Evolutionary conservation across 2,888 invertebrate species (phyloP), one percentile per base, ranked within the genome.

Genomic region (Nasonia oneida): DNA sequence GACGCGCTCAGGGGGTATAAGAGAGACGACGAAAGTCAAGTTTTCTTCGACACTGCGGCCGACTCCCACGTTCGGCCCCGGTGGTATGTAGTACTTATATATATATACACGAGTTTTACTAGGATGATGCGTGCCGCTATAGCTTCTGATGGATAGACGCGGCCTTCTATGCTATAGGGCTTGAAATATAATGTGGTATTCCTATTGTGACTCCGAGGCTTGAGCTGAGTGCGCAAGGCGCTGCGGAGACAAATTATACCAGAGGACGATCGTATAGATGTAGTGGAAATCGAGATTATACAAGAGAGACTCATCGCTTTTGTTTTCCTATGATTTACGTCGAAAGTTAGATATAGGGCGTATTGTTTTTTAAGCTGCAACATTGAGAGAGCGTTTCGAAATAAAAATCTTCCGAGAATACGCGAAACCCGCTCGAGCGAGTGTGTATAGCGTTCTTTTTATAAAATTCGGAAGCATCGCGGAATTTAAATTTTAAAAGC

Each of bases 401-500:
- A 47, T 47, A 47, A 47, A 47, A 47, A 47, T 12, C 12, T 47
- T 12, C 12, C 47, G 12, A 47, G 47, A 37, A 37, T 37, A 47
- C 29, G 29, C 29, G 29, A 29, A 47, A 47, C 12, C 47, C 10
- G 47, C 47, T 47, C 12, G 12, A 10, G 47, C 47, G 10, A 47
- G 47, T 10, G 29, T 12, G 47, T 2, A 37, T 10, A 47, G 47
- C 12, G 12, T 53, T 53, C 53, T 53, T 53, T 53, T 53, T 53
- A 18, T 53, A 18, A 53, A 53, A 4, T 53, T 53, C 15, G 18
- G 57, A 6, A 23, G 57, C n/a, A 61, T 61, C 57, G 18, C 57
- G 57, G 57, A 61, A 61, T 61, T 61, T 61, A 61, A 61, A 61
- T 61, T 61, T 61, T 61, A 61, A 61, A 61, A 61, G n/a, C n/a